These are phyloP conservation scores for Clistopyga incitator DNA, from an alignment of 2,888 invertebrate genomes.

Conservation along the genomic window DNA sequence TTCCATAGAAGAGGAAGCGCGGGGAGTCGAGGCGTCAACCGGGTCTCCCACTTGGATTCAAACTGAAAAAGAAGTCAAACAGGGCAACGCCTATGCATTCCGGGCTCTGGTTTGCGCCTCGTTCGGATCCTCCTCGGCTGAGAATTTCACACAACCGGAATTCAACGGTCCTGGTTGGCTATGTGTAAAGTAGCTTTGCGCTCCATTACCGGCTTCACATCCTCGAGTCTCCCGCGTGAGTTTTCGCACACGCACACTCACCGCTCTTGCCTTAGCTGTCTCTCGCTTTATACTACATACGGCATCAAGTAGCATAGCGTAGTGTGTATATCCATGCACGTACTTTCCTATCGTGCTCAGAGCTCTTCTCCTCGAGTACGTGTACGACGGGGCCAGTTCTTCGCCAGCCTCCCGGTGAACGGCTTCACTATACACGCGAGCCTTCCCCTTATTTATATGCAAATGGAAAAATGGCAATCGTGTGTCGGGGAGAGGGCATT, in stretches of 20 bases:
- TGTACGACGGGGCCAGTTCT: slow-evolving; percentile 52
- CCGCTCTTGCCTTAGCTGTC: slow-evolving; percentile 11
- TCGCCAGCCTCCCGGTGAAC: slow-evolving; percentile 6
- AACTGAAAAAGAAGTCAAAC: slow-evolving; percentile 65
- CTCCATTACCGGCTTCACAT: slow-evolving; percentile 56
- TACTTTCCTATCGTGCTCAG: slow-evolving; percentile 40
- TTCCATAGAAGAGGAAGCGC: slow-evolving; percentile 43
- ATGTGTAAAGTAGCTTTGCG: slow-evolving; percentile 50
- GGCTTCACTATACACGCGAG: slow-evolving; percentile 56
- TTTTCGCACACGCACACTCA: slow-evolving; percentile 38
- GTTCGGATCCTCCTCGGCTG: slow-evolving; percentile 31
- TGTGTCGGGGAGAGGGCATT: slow-evolving; percentile 61
- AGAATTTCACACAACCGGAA: slow-evolving; percentile 6
- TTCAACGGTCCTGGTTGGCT: slow-evolving; percentile 8
- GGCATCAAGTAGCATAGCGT: slow-evolving; percentile 25
- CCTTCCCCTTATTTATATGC: slow-evolving; percentile 76
- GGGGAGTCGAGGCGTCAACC: slow-evolving; percentile 40
- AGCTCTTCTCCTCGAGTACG: slow-evolving; percentile 49
- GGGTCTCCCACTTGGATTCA: slow-evolving; percentile 39
- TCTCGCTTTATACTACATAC: slow-evolving; percentile 1
- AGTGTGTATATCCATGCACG: slow-evolving; percentile 44
- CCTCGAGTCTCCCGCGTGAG: slow-evolving; percentile 41
- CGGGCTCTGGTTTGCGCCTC: slow-evolving; percentile 46
- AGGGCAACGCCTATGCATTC: slow-evolving; percentile 42
- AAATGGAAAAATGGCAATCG: slow-evolving; percentile 76